Base-by-base conservation (phyloP, 2,888 invertebrate species). In the Ormyrus thymus region DNA sequence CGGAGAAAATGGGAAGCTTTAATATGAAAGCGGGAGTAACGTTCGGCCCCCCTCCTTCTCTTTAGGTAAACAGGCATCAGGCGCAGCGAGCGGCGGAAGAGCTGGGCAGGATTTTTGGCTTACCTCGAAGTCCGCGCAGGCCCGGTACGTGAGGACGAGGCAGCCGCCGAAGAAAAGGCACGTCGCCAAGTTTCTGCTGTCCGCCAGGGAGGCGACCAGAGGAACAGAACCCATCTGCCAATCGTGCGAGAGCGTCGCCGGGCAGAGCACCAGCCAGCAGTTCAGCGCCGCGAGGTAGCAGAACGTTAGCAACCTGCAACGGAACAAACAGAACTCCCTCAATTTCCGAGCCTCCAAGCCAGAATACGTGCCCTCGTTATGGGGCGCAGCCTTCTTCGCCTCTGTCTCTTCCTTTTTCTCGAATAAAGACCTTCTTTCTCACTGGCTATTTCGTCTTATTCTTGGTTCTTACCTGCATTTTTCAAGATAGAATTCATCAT, bases 141-240 rank as follows among this genome's bases (percentile, higher is more conserved):
- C 93, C 84, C 93, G 92, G 85, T 93, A 93, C 0, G 92, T 92
- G 62, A 95, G 90, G 2, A 94, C 90, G 48, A 94, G 85, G 70
- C 93, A 91, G 7, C 93, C 91, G 13, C 93, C 92, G 81, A 94
- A 92, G 80, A 95, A 94, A 15, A 94, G 91, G 83, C 93, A 92
- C 0, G 96, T 95, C 78, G 94, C 92, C 77, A 95, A 86, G 90
- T 96, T 96, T 84, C 96, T 91, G 1, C 92, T 91, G 88, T 97
- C 97, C 85, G 92, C 92, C 13, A 94, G 89, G 59, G 93, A 93
- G 69, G 95, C 93, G 83, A 97, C 92, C 80, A 96, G 91, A 43
- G 96, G 95, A 81, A 97, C 94, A 11, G 96, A 96, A 7, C 95
- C 96, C 94, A 96, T 95, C 91, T 97, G 96, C 97, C 97, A 97